phyloP scores from a whole-genome alignment of 2,113 vertebrate species.

The Blennius ocellaris region DNA sequence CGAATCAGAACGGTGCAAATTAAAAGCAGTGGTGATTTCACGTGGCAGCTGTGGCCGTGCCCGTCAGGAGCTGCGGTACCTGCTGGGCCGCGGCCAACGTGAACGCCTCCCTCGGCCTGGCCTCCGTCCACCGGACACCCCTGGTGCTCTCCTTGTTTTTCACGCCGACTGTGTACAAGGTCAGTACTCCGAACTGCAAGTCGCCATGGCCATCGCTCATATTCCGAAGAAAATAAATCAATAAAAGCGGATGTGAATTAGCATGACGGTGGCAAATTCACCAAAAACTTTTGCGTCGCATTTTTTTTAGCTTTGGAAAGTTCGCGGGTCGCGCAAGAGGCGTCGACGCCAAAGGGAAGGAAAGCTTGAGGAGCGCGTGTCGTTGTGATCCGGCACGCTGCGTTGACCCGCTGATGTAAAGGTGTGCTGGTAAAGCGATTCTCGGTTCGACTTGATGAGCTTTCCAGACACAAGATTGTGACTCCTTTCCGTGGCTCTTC shows the following conservation, averaged over 20 bases:
- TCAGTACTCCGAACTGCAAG: constrained; percentile 16
- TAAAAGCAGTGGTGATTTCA: constrained; percentile 63
- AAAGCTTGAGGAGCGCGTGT: not conserved
- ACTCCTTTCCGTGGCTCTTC: constrained; percentile 73
- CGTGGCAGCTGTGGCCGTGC: constrained; percentile 60
- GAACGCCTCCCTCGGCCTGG: constrained; percentile 40
- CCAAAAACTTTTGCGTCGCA: not conserved
- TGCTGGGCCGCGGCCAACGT: constrained; percentile 39
- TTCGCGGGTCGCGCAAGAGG: not conserved
- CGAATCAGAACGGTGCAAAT: constrained; percentile 51
- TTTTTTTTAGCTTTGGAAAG: not conserved
- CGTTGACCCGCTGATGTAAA: constrained; percentile 26
- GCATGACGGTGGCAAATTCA: not conserved
- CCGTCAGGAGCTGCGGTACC: constrained; percentile 50
- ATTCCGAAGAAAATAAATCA: not conserved
- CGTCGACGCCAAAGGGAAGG: too few species aligned
- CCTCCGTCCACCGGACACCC: constrained; percentile 38
- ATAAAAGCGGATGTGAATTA: not conserved
- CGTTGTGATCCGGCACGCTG: constrained; percentile 2
- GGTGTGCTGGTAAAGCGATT: constrained; percentile 33
- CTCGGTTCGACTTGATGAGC: constrained; percentile 66
- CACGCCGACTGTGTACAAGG: constrained; percentile 30
- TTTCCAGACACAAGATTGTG: constrained; percentile 75
- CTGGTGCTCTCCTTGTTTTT: constrained; percentile 31
- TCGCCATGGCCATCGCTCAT: not conserved